Base-by-base conservation (phyloP, 35 echinoderm and acorn worm genomes). In the Diadema setosum region DNA sequence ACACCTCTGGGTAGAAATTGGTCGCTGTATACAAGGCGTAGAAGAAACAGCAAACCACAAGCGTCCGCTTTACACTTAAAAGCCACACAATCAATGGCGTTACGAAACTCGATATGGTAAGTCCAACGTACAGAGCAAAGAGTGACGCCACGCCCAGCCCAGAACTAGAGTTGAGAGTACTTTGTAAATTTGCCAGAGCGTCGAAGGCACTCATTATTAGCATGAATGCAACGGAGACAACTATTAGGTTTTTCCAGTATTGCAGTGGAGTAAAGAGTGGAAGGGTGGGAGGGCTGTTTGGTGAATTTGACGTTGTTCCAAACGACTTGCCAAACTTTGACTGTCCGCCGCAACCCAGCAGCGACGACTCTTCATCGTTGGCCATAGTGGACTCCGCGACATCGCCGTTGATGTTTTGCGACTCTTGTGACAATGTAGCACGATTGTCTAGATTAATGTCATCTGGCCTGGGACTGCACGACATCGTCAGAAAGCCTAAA, bases 161-260 rank as follows among this genome's bases (percentile, higher is more conserved):
- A 0, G 81, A 35, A 1, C 36, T 43, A 26, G 67, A 86, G 52
- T 93, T 87, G 26, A 93, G 58, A 46, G 87, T 97, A 33, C 91
- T 97, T 33, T 97, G 91, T 7, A 97, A 50, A 55, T 97, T 93
- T 41, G 90, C 90, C 41, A 97, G 75, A 11, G 91, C 82, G 11
- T 60, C 56, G 52, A 76, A 97, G 8, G 95, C 95, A 23, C 90
- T 93, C 39, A 87, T 93, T 40, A 69, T 81, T 30, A 93, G 91
- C 43, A 87, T 37, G 61, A 97, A 93, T 15, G 83, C 73, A 1
- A 83, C 0, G 64, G 82, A 37, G 8, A 97, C 70, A 32, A 86
- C 84, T 16, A 97, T 73, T 7, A 97, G 12, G 85, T 95, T 95
- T 33, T 87, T 91, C 89, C 84, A 87, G 41, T 75, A 46, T 24